These are phyloP conservation scores for Trichonephila inaurata DNA, from an alignment of 1,140 invertebrate species.

Conservation along the genomic window DNA sequence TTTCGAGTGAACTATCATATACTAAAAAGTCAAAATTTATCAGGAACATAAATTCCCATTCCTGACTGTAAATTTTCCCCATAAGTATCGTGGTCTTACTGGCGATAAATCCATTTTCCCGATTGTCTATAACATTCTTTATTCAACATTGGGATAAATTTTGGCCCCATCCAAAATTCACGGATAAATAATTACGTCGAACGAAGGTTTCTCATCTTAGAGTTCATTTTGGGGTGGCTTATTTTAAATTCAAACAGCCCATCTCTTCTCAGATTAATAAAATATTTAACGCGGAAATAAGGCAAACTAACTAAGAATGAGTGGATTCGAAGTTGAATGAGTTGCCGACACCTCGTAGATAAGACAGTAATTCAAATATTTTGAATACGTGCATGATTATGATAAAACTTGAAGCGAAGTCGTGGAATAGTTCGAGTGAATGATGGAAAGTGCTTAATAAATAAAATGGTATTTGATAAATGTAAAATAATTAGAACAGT, in stretches of 20 bases:
- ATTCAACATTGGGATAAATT: neutral
- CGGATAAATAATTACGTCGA: neutral
- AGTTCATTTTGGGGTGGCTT: neutral
- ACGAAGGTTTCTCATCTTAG: neutral
- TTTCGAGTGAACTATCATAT: conserved; percentile 17
- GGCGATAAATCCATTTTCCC: neutral
- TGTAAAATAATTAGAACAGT: too few species aligned
- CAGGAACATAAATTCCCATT: conserved; percentile 17
- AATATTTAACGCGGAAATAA: neutral
- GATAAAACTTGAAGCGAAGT: too few species aligned
- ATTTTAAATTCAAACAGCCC: neutral
- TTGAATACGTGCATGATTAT: too few species aligned
- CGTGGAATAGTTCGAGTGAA: too few species aligned
- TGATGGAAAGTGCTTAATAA: too few species aligned
- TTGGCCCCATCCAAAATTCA: neutral
- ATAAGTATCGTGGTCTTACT: neutral
- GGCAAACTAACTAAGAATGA: neutral
- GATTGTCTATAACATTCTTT: neutral
- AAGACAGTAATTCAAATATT: too few species aligned
- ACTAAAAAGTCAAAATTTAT: conserved; percentile 11
- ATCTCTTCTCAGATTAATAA: neutral
- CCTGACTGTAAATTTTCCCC: neutral
- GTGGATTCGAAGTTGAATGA: neutral
- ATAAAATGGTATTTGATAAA: too few species aligned
- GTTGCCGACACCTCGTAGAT: too few species aligned